phyloP scores from a whole-genome alignment of 1,140 invertebrate species.

The Brachionus manjavacas region DNA sequence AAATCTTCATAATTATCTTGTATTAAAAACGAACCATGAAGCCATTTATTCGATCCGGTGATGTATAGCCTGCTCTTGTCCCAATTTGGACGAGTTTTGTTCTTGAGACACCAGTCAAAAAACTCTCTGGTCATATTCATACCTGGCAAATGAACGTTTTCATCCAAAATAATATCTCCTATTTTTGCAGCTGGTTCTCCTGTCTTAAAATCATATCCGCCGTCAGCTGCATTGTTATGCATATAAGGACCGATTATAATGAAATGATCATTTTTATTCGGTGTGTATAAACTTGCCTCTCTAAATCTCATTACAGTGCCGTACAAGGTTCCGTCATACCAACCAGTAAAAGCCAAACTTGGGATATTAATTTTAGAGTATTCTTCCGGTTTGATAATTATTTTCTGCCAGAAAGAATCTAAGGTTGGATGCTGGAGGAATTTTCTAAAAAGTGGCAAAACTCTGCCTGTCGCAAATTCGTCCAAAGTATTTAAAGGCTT shows the following conservation, averaged over 20 bases:
- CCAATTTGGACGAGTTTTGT: neutral
- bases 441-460: neutral
- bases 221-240: conserved; percentile 13
- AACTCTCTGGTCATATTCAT: conserved; percentile 30
- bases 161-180: neutral
- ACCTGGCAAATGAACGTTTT: conserved; percentile 1
- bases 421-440: neutral
- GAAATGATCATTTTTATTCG: conserved; percentile 6
- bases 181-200: neutral
- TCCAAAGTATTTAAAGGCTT: conserved; percentile 7
- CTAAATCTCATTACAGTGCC: neutral
- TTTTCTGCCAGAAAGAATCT: neutral
- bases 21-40: neutral
- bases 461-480: neutral
- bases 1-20: neutral
- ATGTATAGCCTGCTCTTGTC: neutral
- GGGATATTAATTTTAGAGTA: neutral
- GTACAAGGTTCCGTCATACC: conserved; percentile 3
- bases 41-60: neutral
- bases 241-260: conserved; percentile 13
- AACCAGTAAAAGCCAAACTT: conserved; percentile 16
- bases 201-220: neutral
- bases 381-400: neutral
- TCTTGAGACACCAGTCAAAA: conserved; percentile 38
- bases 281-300: neutral